phyloP scores from a whole-genome alignment of 2,888 invertebrate genomes.

The Halictus ligatus region DNA sequence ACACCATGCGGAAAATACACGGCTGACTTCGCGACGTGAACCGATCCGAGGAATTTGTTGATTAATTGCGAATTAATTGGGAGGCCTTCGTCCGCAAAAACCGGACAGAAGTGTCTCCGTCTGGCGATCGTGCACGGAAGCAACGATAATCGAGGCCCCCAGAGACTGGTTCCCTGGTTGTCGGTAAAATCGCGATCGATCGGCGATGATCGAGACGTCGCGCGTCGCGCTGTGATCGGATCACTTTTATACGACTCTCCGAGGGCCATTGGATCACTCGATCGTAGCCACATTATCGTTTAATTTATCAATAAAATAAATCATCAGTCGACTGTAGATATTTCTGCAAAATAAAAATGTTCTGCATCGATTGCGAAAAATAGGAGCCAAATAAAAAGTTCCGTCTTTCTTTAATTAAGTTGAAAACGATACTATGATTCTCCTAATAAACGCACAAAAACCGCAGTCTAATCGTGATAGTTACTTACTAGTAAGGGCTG shows the following conservation, averaged over 20 bases:
- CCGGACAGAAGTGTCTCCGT: slow-evolving; percentile 78
- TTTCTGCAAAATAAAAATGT: background rate
- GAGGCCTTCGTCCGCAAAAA: slow-evolving; percentile 6
- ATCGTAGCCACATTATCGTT: background rate
- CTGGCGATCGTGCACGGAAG: slow-evolving; percentile 78
- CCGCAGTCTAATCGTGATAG: too few species aligned
- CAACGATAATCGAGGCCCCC: slow-evolving; percentile 53
- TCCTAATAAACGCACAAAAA: too few species aligned
- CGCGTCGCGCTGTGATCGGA: background rate
- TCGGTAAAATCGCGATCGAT: slow-evolving; percentile 70
- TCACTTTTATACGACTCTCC: background rate
- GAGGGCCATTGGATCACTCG: background rate
- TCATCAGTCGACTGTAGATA: background rate
- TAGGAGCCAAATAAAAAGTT: too few species aligned
- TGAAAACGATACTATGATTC: too few species aligned
- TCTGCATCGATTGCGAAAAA: too few species aligned
- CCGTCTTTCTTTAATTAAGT: too few species aligned
- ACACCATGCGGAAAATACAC: background rate
- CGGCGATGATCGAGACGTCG: slow-evolving; percentile 15
- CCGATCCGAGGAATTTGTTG: background rate
- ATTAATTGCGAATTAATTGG: background rate
- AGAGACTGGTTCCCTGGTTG: slow-evolving; percentile 41
- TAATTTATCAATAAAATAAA: background rate
- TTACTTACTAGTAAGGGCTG: too few species aligned
- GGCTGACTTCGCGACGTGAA: background rate